Evolutionary conservation across 2,888 invertebrate genomes (phyloP), one percentile per base, ranked within the genome.

Genomic region (Axea sp.): DNA sequence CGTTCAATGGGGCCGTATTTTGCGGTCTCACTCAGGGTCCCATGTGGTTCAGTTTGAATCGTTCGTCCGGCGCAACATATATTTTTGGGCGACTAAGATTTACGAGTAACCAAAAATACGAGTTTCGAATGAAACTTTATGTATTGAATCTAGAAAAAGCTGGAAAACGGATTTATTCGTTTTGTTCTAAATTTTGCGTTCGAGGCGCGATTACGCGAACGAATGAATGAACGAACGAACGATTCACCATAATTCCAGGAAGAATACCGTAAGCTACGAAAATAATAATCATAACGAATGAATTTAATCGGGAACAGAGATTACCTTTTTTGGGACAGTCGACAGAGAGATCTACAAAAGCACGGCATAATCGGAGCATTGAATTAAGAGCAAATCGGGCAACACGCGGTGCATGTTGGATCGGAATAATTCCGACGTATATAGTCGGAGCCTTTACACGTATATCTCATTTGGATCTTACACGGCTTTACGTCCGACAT

Each of bases 1-100:
- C 76, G 60, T 76, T 78, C 76, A 78, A 81, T 81, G 80, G 79
- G 77, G 71, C 67, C 19, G 9, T 37, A 35, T 35, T 35, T 35
- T 35, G 39, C 67, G 80, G 80, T 65, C 31, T 49, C 65, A 26
- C 30, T 26, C 41, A 59, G 22, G 45, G 60, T 60, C 22, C 24
- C 26, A 26, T 12, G 37, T 31, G 37, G 53, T 9, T 15, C 33
- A 19, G 45, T 41, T 22, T 30, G 35, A 45, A 35, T 37, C 11
- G 22, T 22, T 31, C 41, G 39, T 33, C 41, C 26, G 57, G 11
- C 33, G 33, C 39, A 57, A 26, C 12, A 30, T 26, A 33, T 43
- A 51, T 35, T 59, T 43, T 68, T 26, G 17, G 22, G 8, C 17
- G 12, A 9, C 28, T 43, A 24, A 41, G 49, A 62, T 62, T 62